Base-by-base conservation (phyloP, 2,888 invertebrate species). In the Conops quadrifasciatus region DNA sequence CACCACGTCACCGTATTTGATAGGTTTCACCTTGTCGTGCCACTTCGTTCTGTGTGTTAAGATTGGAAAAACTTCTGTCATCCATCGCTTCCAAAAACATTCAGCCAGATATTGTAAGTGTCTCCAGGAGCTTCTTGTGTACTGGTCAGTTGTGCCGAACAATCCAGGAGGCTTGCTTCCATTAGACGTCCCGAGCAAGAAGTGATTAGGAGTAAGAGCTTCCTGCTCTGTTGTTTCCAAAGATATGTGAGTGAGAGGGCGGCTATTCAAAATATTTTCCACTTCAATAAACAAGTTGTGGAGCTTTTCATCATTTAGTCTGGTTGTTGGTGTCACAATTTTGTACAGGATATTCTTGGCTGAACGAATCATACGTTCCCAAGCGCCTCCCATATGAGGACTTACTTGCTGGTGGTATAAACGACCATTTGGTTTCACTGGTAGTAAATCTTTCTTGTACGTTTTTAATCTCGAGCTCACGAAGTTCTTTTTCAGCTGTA, bases 181-280 rank as follows among this genome's bases (percentile, higher is more conserved):
- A 0, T 72, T 73, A 2, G 77, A 77, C 1, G 70, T 66, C 0
- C 76, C 77, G 16, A 79, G 68, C 63, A 82, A 71, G 60, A 81
- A 80, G 73, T 81, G 80, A 45, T 82, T 82, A 1, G 79, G 80
- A 0, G 81, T 81, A 7, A 81, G 65, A 0, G 78, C 76, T 66
- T 81, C 79, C 19, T 76, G 72, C n/a, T 79, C 77, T 2, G 72
- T 65, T 2, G 72, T 56, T 15, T 74, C 76, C 28, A 75, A 11
- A 9, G 74, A 71, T 49, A 76, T 28, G 11, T 73, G 74, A 0
- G 73, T 74, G 13, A 76, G 72, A 26, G 72, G 73, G 19, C 75
- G 67, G 19, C 67, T 58, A 64, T 74, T 75, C 1, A 74, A 15
- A 28, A 74, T 72, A 51, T 59, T 72, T 64, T 75, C 72, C 2